Evolutionary conservation across 2,113 vertebrate genomes (phyloP), one percentile per base, ranked within the genome.

Genomic region (Pelecanoides urinatrix): DNA sequence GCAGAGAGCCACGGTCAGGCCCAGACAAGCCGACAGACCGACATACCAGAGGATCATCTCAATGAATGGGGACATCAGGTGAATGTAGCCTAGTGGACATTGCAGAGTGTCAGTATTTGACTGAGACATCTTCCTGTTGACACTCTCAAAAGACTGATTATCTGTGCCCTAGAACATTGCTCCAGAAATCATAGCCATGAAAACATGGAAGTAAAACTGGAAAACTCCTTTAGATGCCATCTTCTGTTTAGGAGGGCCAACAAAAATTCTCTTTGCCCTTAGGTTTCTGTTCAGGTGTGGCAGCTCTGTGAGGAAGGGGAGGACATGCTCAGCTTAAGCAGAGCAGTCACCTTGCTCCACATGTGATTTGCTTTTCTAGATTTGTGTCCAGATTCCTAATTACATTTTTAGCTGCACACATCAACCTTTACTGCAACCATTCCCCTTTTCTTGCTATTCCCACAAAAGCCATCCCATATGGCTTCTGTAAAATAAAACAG

Each of bases 11-110:
- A 99, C 98, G 0, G 99, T 99, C 92, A 99, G 97, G 34, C 99
- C 99, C 70, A 99, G 98, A 86, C 99, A 99, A 23, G 99, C 99
- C 0, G 99, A 99, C 42, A 99, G 98, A 34, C 99, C 99, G 7
- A 99, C 98, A 1, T 99, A 99, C 99, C 99, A 99, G 95, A 99
- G 98, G 96, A 99, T 99, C 90, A 97, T 98, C 98, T 99, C 99
- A 15, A 99, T 98, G 97, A 99, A 99, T 0, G 99, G 99, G 30
- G 99, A 99, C 99, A 99, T 98, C 78, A 99, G 98, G 97, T 99
- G 99, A 96, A 99, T 99, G 95, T 99, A 99, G 96, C 99, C 99
- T 99, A 96, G 72, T 5, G 42, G 52, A 84, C 55, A 94, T 20
- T 21, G 56, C 63, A 93, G 25, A 95, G 17, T 7, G 58, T 91